Percentiles rank a stretch among this genome's conserved stretches.
Conservation (phyloP, 2,113 vertebrate species). For the Hyaena hyaena region DNA sequence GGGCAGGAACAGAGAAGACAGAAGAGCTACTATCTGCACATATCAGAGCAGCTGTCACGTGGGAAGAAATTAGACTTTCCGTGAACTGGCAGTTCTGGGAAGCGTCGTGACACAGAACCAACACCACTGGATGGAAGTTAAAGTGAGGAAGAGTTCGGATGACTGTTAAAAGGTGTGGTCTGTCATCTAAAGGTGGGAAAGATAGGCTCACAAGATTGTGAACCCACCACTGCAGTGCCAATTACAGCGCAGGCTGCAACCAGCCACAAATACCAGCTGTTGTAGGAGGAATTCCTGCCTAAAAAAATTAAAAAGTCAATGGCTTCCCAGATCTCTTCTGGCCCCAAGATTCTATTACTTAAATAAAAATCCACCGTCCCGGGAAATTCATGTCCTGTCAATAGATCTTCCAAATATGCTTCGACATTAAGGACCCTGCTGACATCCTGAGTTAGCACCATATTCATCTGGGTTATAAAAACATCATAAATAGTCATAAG, state of each 20-base stretch:
- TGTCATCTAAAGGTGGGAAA: neutral
- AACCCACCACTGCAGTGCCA: neutral
- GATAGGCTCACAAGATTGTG: neutral
- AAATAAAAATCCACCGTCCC: neutral
- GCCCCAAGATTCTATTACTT: neutral
- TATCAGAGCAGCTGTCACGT: neutral
- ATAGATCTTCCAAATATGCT: constrained; percentile 3
- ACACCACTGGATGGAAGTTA: neutral
- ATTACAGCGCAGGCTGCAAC: neutral
- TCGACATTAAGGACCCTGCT: neutral
- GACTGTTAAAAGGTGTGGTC: neutral
- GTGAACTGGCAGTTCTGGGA: neutral
- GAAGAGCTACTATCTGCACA: neutral
- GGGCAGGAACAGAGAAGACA: neutral
- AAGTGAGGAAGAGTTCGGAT: neutral
- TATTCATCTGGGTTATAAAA: constrained; percentile 1
- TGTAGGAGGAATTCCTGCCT: constrained; percentile 3
- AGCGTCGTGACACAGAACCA: neutral
- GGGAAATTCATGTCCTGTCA: neutral
- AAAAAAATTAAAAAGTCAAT: constrained; percentile 42
- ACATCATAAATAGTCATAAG: constrained; percentile 28
- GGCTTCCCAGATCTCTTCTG: neutral
- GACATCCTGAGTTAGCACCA: neutral
- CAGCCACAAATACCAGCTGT: neutral
- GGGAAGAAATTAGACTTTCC: neutral